These are phyloP conservation scores for Formicarius rufipectus DNA, from an alignment of 2,113 vertebrate genomes.

Conservation along the genomic window DNA sequence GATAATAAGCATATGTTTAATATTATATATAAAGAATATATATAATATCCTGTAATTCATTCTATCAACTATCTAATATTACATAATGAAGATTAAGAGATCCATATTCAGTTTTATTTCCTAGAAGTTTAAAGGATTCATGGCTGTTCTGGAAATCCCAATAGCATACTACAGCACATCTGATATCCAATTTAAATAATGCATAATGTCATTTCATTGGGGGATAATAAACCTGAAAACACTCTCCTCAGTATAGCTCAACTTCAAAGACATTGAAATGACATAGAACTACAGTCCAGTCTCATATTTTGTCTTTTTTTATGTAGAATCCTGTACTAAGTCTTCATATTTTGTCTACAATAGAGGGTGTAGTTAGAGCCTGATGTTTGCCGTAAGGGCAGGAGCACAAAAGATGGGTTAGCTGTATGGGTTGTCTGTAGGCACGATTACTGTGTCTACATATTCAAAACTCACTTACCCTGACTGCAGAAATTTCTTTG, in stretches of 20 bases:
- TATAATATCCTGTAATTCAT: not conserved
- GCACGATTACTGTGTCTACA: not conserved
- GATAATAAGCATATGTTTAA: not conserved
- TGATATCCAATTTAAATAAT: not conserved
- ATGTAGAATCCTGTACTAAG: not conserved
- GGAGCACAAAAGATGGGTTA: not conserved
- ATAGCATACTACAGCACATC: not conserved
- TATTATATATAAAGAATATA: not conserved
- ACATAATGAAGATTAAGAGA: not conserved
- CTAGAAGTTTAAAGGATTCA: not conserved
- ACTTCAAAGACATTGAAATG: not conserved
- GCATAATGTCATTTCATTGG: not conserved
- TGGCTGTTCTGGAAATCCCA: not conserved
- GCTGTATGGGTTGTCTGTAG: accelerated
- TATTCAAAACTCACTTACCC: not conserved
- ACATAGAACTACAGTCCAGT: not conserved
- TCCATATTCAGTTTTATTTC: not conserved
- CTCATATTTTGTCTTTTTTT: not conserved
- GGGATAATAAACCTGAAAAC: not conserved
- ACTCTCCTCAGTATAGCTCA: not conserved
- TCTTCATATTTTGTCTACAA: not conserved
- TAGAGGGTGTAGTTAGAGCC: not conserved
- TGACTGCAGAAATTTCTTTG: not conserved
- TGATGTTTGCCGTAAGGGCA: not conserved
- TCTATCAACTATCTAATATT: not conserved